These are phyloP conservation scores for Dendroctonus ponderosae DNA, from an alignment of 1,140 invertebrate species.

Conservation along the genomic window DNA sequence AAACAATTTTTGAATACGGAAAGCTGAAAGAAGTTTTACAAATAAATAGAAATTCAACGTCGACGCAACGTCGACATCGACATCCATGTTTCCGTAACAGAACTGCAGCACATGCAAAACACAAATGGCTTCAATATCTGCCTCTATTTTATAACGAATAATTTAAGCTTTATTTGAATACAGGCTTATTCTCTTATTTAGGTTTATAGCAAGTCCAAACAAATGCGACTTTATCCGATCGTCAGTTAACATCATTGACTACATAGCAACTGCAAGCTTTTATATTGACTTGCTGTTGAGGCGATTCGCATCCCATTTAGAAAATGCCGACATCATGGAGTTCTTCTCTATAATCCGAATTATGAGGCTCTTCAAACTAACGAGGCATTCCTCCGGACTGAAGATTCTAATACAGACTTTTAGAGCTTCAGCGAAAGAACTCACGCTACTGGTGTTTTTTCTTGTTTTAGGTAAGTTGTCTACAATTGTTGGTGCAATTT, in stretches of 20 bases:
- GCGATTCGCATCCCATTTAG: slow-evolving; percentile 85
- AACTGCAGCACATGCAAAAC: too few species aligned
- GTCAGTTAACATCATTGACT: slow-evolving; percentile 97
- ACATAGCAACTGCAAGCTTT: slow-evolving; percentile 97
- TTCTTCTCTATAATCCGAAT: slow-evolving; percentile 99
- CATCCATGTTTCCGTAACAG: too few species aligned
- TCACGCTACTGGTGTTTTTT: slow-evolving; percentile 94
- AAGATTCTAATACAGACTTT: slow-evolving; percentile 98
- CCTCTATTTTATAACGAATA: too few species aligned
- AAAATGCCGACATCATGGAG: slow-evolving; percentile 96
- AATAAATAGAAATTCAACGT: too few species aligned
- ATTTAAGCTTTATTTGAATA: too few species aligned
- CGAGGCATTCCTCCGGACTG: slow-evolving; percentile 92
- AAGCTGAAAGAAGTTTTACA: too few species aligned
- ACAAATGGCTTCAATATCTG: too few species aligned
- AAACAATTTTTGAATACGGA: too few species aligned
- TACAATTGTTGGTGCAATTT: too few species aligned
- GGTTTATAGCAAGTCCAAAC: slow-evolving; percentile 92
- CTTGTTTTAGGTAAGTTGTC: slow-evolving; percentile 65
- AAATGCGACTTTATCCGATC: slow-evolving; percentile 90
- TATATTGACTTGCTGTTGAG: slow-evolving; percentile 88
- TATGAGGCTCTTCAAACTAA: slow-evolving; percentile 97
- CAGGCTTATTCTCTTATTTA: slow-evolving; percentile 36
- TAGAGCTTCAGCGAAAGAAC: slow-evolving; percentile 95
- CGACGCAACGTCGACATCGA: too few species aligned